Percentiles rank a stretch among this genome's conserved stretches.
Conservation (phyloP, 2,888 invertebrate species). For the Hemithea aestivaria region DNA sequence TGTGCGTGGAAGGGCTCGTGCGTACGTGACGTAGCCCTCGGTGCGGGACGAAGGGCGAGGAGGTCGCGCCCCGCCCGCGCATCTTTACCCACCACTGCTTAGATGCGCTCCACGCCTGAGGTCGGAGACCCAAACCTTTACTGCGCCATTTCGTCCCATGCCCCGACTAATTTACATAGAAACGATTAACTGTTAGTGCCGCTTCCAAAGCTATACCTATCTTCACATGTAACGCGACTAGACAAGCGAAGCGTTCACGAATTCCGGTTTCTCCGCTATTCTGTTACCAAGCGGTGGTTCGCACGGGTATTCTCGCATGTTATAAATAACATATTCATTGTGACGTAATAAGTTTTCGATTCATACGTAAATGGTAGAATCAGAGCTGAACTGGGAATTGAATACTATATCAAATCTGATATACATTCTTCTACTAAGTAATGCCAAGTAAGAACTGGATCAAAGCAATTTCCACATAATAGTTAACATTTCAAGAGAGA, state of each 20-base stretch:
- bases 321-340: constrained; percentile 47
- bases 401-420: too few relatives aligned
- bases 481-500: constrained; percentile 17
- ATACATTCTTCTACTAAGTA: too few relatives aligned
- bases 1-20: constrained; percentile 57
- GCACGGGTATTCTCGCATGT: constrained; percentile 39
- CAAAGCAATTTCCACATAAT: neutral
- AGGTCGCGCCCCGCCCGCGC: constrained; percentile 50
- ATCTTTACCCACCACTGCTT: constrained; percentile 47
- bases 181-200: constrained; percentile 41
- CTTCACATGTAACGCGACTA: constrained; percentile 34
- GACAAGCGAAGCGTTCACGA: constrained; percentile 45
- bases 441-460: too few relatives aligned
- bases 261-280: constrained; percentile 65
- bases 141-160: constrained; percentile 40
- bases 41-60: constrained; percentile 44
- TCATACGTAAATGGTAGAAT: constrained; percentile 7
- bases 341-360: constrained; percentile 25
- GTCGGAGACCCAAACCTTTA: constrained; percentile 47
- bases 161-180: constrained; percentile 45
- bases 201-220: constrained; percentile 26
- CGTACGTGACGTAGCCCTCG: constrained; percentile 63
- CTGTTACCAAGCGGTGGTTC: constrained; percentile 53
- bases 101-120: constrained; percentile 54
- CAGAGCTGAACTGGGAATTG: neutral